phyloP scores from a whole-genome alignment of 2,113 vertebrate genomes.

The Gavialis gangeticus region DNA sequence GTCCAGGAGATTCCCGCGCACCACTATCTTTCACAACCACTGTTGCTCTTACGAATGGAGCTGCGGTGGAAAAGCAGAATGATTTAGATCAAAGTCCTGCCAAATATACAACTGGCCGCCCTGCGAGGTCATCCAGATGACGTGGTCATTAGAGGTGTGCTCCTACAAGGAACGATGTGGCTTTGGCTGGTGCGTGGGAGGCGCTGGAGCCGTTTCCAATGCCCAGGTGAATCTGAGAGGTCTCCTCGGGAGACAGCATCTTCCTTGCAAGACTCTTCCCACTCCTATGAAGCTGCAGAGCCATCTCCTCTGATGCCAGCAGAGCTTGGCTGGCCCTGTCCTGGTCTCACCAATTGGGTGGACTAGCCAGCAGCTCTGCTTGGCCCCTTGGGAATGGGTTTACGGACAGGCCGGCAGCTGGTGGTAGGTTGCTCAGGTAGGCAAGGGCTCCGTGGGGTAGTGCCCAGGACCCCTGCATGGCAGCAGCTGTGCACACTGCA shows the following conservation, averaged over 20 bases:
- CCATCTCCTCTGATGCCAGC: background rate
- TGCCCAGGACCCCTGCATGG: too few relatives aligned
- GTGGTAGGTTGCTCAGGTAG: background rate
- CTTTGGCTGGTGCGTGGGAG: background rate
- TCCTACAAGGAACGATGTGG: background rate
- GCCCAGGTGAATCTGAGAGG: background rate
- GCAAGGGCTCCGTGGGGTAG: too few relatives aligned
- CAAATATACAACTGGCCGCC: background rate
- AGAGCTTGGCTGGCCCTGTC: background rate
- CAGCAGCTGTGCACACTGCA: too few relatives aligned
- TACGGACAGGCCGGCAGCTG: accelerated
- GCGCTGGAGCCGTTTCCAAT: background rate
- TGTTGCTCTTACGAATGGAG: background rate
- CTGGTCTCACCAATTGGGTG: background rate
- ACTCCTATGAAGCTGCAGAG: background rate
- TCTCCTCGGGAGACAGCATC: background rate
- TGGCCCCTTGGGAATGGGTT: background rate
- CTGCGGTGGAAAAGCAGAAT: background rate
- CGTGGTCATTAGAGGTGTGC: background rate
- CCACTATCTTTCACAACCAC: background rate
- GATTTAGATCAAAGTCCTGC: background rate
- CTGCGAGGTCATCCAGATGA: background rate
- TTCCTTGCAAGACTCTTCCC: background rate
- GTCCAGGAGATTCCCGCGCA: background rate
- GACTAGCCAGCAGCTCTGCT: background rate